Conservation (phyloP, 2,113 vertebrate species). For the Podarcis cretensis region DNA sequence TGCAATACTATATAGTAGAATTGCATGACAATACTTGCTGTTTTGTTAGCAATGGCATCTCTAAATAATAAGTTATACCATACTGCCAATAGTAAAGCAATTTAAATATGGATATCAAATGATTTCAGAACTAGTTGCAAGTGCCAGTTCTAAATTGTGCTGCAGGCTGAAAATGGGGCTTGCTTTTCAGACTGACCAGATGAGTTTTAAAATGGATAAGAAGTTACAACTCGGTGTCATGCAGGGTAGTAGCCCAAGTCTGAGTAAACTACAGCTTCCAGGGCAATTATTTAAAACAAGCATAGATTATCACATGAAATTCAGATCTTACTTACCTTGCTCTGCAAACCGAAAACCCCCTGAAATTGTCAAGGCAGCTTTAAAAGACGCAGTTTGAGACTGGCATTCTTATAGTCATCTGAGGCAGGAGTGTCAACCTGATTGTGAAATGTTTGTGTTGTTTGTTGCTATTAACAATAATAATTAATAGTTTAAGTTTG, state of each 20-base stretch:
- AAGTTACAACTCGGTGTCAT: neutral
- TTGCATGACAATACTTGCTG: neutral
- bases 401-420: constrained; percentile 56
- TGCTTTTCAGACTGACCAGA: neutral
- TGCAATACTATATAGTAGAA: neutral
- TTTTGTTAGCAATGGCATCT: neutral
- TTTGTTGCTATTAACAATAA: constrained; percentile 58
- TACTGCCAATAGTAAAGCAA: neutral
- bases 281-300: neutral
- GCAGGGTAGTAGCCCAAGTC: neutral
- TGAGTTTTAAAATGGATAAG: neutral
- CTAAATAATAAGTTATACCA: neutral
- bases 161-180: neutral
- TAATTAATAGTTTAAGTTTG: constrained; percentile 62
- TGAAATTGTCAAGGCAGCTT: neutral
- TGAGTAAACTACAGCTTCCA: neutral
- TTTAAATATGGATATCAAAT: neutral
- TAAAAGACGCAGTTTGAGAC: neutral
- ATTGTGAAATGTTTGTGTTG: constrained; percentile 56
- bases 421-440: constrained; percentile 39
- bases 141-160: neutral
- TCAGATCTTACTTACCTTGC: constrained; percentile 44
- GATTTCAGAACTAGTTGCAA: neutral
- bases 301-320: neutral
- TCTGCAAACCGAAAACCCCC: neutral